These are phyloP conservation scores for Strongylocentrotus purpuratus DNA, from an alignment of 35 echinoderm and acorn worm genomes.

Conservation along the genomic window DNA sequence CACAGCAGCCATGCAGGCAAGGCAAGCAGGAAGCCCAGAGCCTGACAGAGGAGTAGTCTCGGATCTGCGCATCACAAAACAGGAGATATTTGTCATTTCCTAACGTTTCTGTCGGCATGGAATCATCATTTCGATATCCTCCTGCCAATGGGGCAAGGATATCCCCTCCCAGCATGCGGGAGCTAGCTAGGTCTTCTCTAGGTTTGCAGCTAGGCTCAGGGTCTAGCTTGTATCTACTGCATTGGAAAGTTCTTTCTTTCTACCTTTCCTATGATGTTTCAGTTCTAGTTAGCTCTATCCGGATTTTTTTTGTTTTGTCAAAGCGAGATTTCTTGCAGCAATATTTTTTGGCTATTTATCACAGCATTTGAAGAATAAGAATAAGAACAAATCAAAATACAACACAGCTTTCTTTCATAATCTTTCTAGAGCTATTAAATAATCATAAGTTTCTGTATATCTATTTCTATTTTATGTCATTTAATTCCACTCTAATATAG, in stretches of 20 bases:
- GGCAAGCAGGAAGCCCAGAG: background rate
- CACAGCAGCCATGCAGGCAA: background rate
- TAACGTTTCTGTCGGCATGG: constrained; percentile 47
- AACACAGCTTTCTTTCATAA: background rate
- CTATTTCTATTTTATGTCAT: no score
- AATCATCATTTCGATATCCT: constrained; percentile 53
- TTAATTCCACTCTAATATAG: no score
- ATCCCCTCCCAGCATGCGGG: constrained; percentile 19
- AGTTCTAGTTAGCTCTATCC: background rate
- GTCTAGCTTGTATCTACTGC: background rate
- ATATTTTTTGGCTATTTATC: background rate
- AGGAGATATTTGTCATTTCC: constrained; percentile 57
- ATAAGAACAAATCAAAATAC: no score
- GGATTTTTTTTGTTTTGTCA: background rate
- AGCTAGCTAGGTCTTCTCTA: background rate
- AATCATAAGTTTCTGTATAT: no score
- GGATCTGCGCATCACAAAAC: constrained; percentile 52
- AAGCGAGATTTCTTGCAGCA: background rate
- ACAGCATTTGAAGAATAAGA: background rate
- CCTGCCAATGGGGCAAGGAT: constrained; percentile 28
- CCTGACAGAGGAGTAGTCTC: constrained; percentile 45
- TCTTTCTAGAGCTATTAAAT: background rate
- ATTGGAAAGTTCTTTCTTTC: background rate
- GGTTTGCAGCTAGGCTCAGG: background rate
- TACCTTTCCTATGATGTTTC: background rate